phyloP scores from a whole-genome alignment of 2,113 vertebrate genomes.

The Lophotis ruficrista region DNA sequence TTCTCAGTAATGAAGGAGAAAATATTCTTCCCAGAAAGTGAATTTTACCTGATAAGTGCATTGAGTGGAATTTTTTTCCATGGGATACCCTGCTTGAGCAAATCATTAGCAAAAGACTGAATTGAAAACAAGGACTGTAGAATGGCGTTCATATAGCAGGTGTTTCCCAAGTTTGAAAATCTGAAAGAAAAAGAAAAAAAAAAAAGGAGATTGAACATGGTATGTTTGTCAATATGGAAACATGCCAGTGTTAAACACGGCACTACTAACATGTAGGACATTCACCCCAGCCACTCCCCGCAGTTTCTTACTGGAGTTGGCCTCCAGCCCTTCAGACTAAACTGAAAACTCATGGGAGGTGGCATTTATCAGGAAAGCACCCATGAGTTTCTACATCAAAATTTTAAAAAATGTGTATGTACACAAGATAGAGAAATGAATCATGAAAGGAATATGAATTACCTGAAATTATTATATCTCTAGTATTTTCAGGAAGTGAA shows the following conservation, averaged over 20 bases:
- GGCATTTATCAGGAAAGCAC: not conserved
- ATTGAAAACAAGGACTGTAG: constrained; percentile 97
- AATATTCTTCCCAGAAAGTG: not conserved
- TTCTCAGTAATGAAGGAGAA: not conserved
- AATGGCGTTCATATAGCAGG: constrained; percentile 99
- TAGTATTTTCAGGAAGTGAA: not conserved
- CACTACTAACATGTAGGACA: not conserved
- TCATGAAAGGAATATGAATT: not conserved
- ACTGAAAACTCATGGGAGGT: not conserved
- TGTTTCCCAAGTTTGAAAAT: constrained; percentile 98
- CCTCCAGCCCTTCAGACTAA: not conserved
- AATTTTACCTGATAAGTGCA: constrained; percentile 90
- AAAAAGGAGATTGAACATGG: not conserved
- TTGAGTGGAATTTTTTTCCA: constrained; percentile 95
- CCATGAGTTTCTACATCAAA: not conserved
- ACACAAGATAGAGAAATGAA: not conserved
- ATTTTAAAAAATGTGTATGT: not conserved
- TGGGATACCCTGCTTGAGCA: constrained; percentile 93
- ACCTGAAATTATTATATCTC: not conserved
- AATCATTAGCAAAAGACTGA: constrained; percentile 94
- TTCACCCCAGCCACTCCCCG: not conserved
- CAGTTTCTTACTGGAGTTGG: not conserved
- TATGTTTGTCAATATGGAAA: not conserved
- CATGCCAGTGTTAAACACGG: not conserved
- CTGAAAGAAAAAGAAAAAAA: constrained; percentile 73